Base-by-base conservation (phyloP, 2,113 vertebrate genomes). In the Cavia porcellus region DNA sequence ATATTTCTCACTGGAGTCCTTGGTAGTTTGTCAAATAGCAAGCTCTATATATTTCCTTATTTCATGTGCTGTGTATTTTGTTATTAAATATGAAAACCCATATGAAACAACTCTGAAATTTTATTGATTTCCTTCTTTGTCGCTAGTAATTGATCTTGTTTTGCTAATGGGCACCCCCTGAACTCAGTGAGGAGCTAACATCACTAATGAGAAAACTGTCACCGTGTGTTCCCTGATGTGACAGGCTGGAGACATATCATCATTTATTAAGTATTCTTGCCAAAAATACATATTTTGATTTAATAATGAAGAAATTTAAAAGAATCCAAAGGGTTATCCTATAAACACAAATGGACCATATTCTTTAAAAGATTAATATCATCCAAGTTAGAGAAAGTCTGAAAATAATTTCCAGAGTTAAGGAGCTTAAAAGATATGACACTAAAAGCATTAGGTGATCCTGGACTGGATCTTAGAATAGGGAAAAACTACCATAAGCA, bases 71-170 rank as follows among this genome's bases (percentile, higher is more conserved):
- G 86, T 50, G 6, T 87, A 81, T 95, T 94, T 88, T 89, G 57
- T 77, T 66, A 88, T 90, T 89, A 94, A 94, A 89, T 15, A 15
- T 61, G 28, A 91, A 84, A 90, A 64, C 1, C 4, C 10, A 84
- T n/a, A 80, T n/a, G 55, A 93, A 82, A 59, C 35, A 79, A 94
- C 57, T 93, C 62, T 85, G 84, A 96, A 89, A 66, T 64, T 88
- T 84, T 72, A 91, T 77, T 11, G 77, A 66, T 74, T 97, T 91
- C 47, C 84, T 95, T 83, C 84, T 92, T 91, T 88, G 38, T 35
- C 72, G 32, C 50, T 32, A 50, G n/a, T 28, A 42, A 70, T 88
- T 87, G 84, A 47, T 77, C 7, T 86, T 88, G 14, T 89, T 96
- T 96, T 79, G 52, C 59, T 95, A 86, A 64, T 81, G 30, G 15